Percentiles rank a stretch among this genome's conserved stretches.
Evolutionary conservation across 2,113 vertebrate genomes (phyloP).

Genomic region (Nasalis larvatus): DNA sequence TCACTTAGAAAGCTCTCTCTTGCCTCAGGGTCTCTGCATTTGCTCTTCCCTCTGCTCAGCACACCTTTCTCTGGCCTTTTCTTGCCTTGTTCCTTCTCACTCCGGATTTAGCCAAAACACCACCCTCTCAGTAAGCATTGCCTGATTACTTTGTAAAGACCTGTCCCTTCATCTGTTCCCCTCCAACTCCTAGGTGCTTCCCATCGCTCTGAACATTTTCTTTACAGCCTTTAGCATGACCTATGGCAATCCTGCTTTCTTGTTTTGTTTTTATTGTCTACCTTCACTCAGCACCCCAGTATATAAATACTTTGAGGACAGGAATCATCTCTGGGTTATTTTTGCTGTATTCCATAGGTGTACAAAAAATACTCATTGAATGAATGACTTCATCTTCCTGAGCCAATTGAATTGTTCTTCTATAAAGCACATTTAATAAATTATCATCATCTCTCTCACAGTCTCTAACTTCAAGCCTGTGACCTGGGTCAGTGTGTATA

Average conservation of each 20-base stretch:
- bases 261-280: background rate
- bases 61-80: background rate
- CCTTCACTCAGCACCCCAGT: background rate
- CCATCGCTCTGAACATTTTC: background rate
- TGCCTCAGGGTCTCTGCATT: background rate
- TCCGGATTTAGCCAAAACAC: background rate
- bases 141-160: background rate
- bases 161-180: background rate
- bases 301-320: background rate
- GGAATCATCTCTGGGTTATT: background rate
- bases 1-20: background rate
- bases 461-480: background rate
- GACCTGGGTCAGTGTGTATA: slow-evolving; percentile 47
- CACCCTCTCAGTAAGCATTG: background rate
- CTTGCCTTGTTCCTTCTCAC: background rate
- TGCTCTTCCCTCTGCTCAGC: background rate
- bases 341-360: background rate
- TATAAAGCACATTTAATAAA: slow-evolving; percentile 42
- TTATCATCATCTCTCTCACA: background rate
- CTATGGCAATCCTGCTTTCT: background rate
- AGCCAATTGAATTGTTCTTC: slow-evolving; percentile 17
- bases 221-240: background rate
- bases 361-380: background rate
- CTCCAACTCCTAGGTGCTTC: background rate
- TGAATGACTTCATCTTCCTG: background rate